Evolutionary conservation across 2,113 vertebrate species (phyloP).

Genomic region (Percopsis transmontana): DNA sequence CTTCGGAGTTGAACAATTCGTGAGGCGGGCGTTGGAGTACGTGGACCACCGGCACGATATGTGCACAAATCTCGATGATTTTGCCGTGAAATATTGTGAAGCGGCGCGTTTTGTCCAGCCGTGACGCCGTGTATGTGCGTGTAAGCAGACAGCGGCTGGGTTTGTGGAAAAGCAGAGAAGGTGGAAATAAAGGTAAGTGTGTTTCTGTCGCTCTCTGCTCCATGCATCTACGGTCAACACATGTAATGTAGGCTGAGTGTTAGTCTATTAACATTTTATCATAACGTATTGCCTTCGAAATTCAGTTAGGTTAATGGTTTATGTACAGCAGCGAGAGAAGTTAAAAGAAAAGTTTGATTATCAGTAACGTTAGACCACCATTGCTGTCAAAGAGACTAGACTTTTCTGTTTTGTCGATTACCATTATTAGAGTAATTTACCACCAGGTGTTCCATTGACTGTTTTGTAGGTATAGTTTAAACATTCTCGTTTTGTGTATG

Average conservation of each 20-base stretch:
- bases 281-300: too few species aligned
- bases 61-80: constrained; percentile 23
- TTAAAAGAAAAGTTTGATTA: constrained; percentile 48
- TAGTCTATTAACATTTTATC: too few species aligned
- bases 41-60: constrained; percentile 24
- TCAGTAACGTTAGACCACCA: constrained; percentile 2
- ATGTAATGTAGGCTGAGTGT: not conserved
- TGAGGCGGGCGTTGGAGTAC: constrained; percentile 50
- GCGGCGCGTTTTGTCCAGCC: not conserved
- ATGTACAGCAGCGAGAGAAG: constrained; percentile 2
- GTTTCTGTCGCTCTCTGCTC: not conserved
- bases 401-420: too few species aligned
- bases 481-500: not conserved
- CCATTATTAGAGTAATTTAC: too few species aligned
- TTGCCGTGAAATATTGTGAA: constrained; percentile 8
- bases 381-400: too few species aligned
- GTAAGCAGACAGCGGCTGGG: not conserved
- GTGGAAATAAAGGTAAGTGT: constrained; percentile 64
- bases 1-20: constrained; percentile 74
- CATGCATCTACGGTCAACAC: not conserved
- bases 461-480: not conserved
- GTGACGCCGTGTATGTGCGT: constrained; percentile 13
- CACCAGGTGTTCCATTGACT: too few species aligned
- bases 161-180: constrained; percentile 26
- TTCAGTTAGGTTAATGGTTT: not conserved